A percentile compares a stretch with the other conserved stretches of the same genome.
These are phyloP conservation scores for Corythornis madagascariensis DNA, from an alignment of 2,113 vertebrate genomes.

Conservation along the genomic window DNA sequence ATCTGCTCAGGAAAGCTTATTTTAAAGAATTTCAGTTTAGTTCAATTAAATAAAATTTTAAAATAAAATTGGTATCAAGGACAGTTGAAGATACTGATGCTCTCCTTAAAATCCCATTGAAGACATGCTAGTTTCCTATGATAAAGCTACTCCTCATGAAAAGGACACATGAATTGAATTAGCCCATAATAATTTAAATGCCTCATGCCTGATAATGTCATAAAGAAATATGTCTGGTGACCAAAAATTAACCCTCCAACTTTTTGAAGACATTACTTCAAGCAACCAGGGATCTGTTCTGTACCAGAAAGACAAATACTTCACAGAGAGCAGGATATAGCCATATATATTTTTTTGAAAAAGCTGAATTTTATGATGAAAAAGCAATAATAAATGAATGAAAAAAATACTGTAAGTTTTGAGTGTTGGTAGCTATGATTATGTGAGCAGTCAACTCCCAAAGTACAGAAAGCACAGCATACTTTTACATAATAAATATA, in stretches of 20 bases:
- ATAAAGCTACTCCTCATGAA: neutral
- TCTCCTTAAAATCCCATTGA: neutral
- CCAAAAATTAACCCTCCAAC: neutral
- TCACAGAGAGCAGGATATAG: neutral
- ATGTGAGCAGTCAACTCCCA: neutral
- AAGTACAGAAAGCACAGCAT: conserved; percentile 26
- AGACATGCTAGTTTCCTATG: neutral
- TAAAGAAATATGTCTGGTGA: neutral
- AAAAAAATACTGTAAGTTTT: neutral
- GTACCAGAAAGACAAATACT: neutral
- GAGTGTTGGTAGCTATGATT: conserved; percentile 13
- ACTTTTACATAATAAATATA: conserved; percentile 15
- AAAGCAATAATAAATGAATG: neutral
- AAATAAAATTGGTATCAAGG: neutral
- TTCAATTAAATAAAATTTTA: neutral
- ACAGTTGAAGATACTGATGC: neutral
- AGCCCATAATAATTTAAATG: neutral
- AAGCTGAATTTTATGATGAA: neutral
- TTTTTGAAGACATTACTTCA: neutral
- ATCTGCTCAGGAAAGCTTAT: neutral
- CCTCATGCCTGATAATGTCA: neutral
- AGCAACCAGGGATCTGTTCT: neutral
- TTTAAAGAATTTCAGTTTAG: neutral
- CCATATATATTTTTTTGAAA: no score
- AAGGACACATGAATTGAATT: neutral